Base-by-base conservation (phyloP, 1,140 invertebrate species). In the Heliconius congener region DNA sequence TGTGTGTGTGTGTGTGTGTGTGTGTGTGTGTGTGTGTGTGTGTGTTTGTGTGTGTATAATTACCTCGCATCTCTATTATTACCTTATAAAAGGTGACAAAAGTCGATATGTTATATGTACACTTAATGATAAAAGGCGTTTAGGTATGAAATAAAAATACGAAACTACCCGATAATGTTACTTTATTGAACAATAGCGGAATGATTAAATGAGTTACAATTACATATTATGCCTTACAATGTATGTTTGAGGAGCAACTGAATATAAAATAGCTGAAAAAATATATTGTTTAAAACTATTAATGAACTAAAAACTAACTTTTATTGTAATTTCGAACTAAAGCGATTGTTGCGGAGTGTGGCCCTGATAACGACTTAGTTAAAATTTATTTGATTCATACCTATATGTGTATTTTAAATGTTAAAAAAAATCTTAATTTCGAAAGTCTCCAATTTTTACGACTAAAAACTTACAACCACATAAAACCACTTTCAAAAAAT, bases 171-270 rank as follows among this genome's bases (percentile, higher is more conserved):
- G 57, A 27, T 78, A 76, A 66, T 37, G 57, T 66, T 76, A 76
- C 60, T 76, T 76, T 76, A 76, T 76, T 76, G 27, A 70, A 76
- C 74, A 76, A 66, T 23, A 42, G 55, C 57, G 57, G 34, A 76
- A 34, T 57, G 34, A 46, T 42, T 42, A 70, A 23, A 57, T 66
- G 27, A 70, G 42, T 60, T 60, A 60, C 55, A 23, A 60, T 60
- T 60, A 60, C 55, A 60, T 60, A 60, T 60, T 60, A 60, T 60
- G 55, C 9, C 52, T 55, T 55, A 55, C 52, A n/a, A 19, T 27
- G 55, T 60, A 60, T 19, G n/a, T 60, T 11, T 60, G 55, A 23
- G 19, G 55, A 60, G 55, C n/a, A 27, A 60, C 8, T 23, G 8
- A 27, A 60, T 60, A 11, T 3, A 4, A 60, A 60, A 60, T 11